These are phyloP conservation scores for Cephus sareptanus DNA, from an alignment of 2,888 invertebrate species.

Conservation along the genomic window DNA sequence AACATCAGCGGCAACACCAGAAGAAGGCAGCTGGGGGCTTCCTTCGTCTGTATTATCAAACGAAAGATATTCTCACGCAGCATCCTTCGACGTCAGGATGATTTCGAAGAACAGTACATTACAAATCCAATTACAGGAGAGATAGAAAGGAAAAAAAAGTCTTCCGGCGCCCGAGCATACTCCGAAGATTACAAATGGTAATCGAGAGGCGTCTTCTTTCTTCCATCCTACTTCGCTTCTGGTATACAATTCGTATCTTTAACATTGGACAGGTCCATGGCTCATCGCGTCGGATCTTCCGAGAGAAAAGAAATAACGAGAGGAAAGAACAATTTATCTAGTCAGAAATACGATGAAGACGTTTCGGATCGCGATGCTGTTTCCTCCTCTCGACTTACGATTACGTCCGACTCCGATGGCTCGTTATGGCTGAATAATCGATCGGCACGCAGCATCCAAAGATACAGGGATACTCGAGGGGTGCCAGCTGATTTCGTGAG, in stretches of 20 bases:
- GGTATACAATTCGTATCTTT: neutral
- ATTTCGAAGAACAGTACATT: constrained; percentile 12
- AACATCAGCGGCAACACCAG: too few species aligned
- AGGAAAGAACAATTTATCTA: constrained; percentile 1
- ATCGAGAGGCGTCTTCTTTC: constrained; percentile 1
- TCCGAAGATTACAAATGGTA: constrained; percentile 2
- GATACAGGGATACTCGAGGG: too few species aligned
- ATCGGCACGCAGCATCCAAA: neutral
- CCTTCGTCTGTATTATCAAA: too few species aligned
- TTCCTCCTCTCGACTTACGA: neutral
- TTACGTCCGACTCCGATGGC: neutral
- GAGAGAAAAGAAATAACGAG: neutral
- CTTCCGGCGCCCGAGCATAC: neutral
- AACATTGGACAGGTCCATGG: neutral
- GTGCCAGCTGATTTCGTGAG: too few species aligned
- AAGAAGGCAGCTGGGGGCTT: too few species aligned
- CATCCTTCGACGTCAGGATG: neutral
- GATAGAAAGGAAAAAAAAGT: neutral
- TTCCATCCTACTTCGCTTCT: neutral
- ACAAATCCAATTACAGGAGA: constrained; percentile 17
- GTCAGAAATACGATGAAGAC: neutral
- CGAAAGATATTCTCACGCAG: too few species aligned
- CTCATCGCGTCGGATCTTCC: neutral
- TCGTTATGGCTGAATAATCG: constrained; percentile 5
- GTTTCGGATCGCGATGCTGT: neutral